These are phyloP conservation scores for Pantherophis vulpinus DNA, from an alignment of 2,797 vertebrate genomes.

Conservation along the genomic window DNA sequence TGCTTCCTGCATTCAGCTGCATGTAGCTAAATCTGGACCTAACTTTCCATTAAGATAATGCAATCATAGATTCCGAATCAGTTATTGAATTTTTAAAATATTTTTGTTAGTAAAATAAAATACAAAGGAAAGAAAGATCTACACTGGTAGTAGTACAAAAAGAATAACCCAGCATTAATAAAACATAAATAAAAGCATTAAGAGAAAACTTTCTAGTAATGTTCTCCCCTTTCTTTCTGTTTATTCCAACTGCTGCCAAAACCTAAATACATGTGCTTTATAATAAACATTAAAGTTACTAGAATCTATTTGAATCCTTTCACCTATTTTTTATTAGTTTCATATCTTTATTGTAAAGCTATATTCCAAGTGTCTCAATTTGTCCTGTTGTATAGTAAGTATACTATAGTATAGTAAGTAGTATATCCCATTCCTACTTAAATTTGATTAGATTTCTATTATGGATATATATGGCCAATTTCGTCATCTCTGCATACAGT, in stretches of 20 bases:
- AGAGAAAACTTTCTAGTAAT: not conserved
- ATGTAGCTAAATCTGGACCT: not conserved
- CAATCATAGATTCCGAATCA: not conserved
- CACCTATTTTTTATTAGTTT: not conserved
- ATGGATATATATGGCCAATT: not conserved
- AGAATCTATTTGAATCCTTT: not conserved
- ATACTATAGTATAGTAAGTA: not conserved
- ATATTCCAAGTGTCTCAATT: not conserved
- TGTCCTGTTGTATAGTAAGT: not conserved
- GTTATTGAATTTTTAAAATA: not conserved
- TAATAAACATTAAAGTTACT: not conserved
- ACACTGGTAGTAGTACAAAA: not conserved
- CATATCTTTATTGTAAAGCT: not conserved
- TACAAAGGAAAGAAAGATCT: not conserved
- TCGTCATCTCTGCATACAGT: not conserved
- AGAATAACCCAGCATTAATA: not conserved
- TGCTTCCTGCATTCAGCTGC: not conserved
- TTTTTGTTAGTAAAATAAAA: not conserved
- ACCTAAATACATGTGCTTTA: not conserved
- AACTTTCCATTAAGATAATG: not conserved
- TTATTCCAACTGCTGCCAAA: not conserved
- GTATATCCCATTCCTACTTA: not conserved
- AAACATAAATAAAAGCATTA: not conserved
- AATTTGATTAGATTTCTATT: not conserved
- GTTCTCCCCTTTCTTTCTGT: not conserved